Base-by-base conservation (phyloP, 2,797 vertebrate species). In the Oryzias sinensis region DNA sequence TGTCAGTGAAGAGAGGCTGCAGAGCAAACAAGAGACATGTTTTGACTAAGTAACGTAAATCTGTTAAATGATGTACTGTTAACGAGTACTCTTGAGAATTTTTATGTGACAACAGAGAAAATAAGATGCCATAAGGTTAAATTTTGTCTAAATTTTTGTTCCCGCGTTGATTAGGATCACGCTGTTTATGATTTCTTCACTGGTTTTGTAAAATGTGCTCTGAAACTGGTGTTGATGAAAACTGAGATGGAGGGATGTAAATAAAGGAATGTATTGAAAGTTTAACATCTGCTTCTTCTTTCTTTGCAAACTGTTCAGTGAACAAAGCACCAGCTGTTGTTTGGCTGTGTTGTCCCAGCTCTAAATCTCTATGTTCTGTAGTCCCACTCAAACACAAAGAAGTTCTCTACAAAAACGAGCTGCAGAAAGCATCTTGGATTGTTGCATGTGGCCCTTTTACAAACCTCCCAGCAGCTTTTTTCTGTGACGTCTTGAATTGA, bases 211-310 rank as follows among this genome's bases (percentile, higher is more conserved):
- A 77, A 82, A 70, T 68, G 72, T 80, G 76, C 74, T 72, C 80
- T 29, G 68, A 70, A 62, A 47, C 46, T 65, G 64, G 68, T 73
- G 68, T 59, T 71, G 69, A 82, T 62, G 72, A 63, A 74, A 62
- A 74, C 62, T 51, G 72, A 65, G 70, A 74, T 59, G 60, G 83
- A 82, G 75, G 69, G 85, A 87, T 92, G 91, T 92, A 92, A 92
- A 92, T 92, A 92, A 92, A 92, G 80, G 84, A 82, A 82, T 85
- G 88, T 83, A 86, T 72, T 77, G 59, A 83, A 89, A 83, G 68
- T 57, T 62, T 69, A 53, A 65, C 44, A 53, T 73, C 51, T 45
- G 68, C 81, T 15, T 41, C 62, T 78, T 22, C 14, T 83, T 16
- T 78, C 17, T 67, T 77, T 65, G n/a, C 45, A 43, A 18, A 43